phyloP scores from a whole-genome alignment of 2,113 vertebrate genomes.

The Oncorhynchus keta region DNA sequence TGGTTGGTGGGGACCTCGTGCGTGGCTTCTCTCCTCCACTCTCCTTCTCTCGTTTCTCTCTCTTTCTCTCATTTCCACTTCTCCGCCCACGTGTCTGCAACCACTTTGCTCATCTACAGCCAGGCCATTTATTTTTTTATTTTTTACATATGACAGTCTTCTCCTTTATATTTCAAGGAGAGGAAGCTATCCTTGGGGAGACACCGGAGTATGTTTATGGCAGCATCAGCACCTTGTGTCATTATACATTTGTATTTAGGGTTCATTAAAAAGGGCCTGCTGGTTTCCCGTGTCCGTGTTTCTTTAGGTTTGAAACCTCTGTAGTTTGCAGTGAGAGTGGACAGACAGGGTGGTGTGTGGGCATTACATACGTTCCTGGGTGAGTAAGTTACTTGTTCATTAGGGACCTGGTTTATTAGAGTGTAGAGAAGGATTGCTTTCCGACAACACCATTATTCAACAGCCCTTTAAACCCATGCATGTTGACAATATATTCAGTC shows the following conservation, averaged over 20 bases:
- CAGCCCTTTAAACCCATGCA: neutral
- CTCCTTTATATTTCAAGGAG: slow-evolving; percentile 50
- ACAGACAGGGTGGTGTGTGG: too few species aligned
- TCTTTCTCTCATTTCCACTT: slow-evolving; percentile 62
- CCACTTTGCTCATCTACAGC: slow-evolving; percentile 52
- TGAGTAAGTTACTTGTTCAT: too few species aligned
- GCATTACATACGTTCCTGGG: too few species aligned
- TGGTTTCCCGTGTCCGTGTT: neutral
- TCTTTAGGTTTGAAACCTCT: neutral
- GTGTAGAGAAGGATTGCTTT: neutral
- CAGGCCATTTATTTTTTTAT: neutral
- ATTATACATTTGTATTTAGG: neutral
- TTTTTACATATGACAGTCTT: slow-evolving; percentile 56
- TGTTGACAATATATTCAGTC: neutral
- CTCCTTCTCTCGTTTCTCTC: slow-evolving; percentile 53
- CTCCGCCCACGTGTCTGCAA: slow-evolving; percentile 50
- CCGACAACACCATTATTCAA: neutral
- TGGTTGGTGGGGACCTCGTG: slow-evolving; percentile 58
- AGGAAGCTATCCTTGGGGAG: neutral
- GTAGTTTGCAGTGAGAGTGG: too few species aligned
- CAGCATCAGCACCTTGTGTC: neutral
- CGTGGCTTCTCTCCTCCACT: slow-evolving; percentile 46
- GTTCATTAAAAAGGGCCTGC: neutral
- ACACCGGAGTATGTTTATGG: neutral
- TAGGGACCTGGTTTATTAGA: neutral